Evolutionary conservation across 23 tunicate species (phyloP), one percentile per base, ranked within the genome.

Genomic region (Oikopleura albicans): DNA sequence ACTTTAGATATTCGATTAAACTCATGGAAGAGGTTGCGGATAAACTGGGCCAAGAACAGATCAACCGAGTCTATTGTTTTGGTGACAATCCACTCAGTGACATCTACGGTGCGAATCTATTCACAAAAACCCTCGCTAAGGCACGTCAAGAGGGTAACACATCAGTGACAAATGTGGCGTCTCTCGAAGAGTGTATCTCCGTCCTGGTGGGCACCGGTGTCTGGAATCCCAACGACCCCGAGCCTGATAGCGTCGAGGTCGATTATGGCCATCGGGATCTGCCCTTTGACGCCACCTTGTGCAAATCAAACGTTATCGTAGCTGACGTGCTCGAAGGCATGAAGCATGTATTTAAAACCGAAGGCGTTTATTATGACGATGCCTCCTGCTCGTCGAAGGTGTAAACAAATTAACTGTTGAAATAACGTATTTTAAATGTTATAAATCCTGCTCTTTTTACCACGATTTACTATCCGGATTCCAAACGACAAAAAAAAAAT

Each of bases 251-350:
- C 31, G 38, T 40, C 16, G 76, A 41, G 8, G 88, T 86, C 4
- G 98, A 94, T 84, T 94, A 94, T 86, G 98, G 98, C 28, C 98
- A 94, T 56, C 86, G 98, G 41, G 98, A 94, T 76, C 86, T 94
- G 34, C 98, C 98, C 0, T 94, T 86, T 86, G 85, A 86, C 40
- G 89, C 79, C 2, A 71, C 33, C 2, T 29, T 71, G 4, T 71
- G 79, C 31, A 71, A 71, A 71, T 49, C 63, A 49, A 49, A 49
- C 22, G 22, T 49, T 49, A 49, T 49, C 22, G 22, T 22, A 22
- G 63, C 12, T 12, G 63, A 49, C 22, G 63, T 49, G 12, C 22
- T 49, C 12, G 22, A 12, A 8, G 63, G 63, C 22, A 49, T 49
- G 63, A 12, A 49, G 22, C 22, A 49, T 22, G 63, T 49, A 8